Conservation (phyloP, 2,113 vertebrate genomes). For the Anseranas semipalmata region DNA sequence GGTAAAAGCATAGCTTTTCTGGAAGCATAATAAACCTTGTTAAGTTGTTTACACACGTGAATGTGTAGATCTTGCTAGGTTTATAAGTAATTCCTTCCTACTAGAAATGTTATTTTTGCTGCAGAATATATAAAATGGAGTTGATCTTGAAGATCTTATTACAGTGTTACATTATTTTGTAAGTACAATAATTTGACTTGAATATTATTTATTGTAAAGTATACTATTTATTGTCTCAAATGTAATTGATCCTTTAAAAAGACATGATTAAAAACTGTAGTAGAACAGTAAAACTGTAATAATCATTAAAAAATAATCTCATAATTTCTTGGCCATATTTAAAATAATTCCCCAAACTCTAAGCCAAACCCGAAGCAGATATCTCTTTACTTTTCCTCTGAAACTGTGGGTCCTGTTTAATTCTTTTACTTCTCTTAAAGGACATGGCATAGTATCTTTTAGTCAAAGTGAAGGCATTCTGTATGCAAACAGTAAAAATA, state of each 20-base stretch:
- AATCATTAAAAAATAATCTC: constrained; percentile 18
- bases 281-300: constrained; percentile 29
- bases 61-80: constrained; percentile 79
- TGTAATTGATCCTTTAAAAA: constrained; percentile 55
- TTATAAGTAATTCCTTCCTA: constrained; percentile 78
- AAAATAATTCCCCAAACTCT: constrained; percentile 39
- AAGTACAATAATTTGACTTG: constrained; percentile 67
- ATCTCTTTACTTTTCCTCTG: constrained; percentile 39
- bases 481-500: constrained; percentile 33
- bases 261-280: constrained; percentile 18
- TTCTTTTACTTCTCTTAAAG: constrained; percentile 56
- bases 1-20: constrained; percentile 75
- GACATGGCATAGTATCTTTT: constrained; percentile 1
- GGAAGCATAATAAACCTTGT: constrained; percentile 76
- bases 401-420: constrained; percentile 40
- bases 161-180: constrained; percentile 79
- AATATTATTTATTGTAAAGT: constrained; percentile 72
- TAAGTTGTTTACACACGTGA: constrained; percentile 80
- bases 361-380: constrained; percentile 11
- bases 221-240: constrained; percentile 64
- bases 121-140: constrained; percentile 74
- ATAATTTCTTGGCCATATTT: constrained; percentile 35
- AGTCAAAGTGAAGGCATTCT: constrained; percentile 52
- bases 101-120: constrained; percentile 83
- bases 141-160: constrained; percentile 69